Base-by-base conservation (phyloP, 2,888 invertebrate species). In the Steinernema hermaphroditum region DNA sequence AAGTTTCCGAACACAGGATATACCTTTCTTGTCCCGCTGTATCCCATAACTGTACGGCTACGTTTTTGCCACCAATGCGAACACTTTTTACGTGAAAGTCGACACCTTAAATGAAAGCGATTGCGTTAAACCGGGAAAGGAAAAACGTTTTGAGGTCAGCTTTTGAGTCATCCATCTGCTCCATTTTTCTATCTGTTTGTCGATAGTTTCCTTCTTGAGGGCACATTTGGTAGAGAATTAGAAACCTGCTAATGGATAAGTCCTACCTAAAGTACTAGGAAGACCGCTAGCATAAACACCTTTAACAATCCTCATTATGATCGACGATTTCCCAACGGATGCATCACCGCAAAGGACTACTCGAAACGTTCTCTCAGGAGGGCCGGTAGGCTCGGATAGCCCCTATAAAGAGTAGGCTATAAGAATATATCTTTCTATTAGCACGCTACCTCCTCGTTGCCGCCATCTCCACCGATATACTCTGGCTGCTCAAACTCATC, bases 301-400 rank as follows among this genome's bases (percentile, higher is more conserved):
- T 83, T 90, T 90, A 82, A 90, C 89, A 49, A 91, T 88, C 37
- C 90, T 85, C 86, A 90, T 88, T 72, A 91, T 90, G 79, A 91
- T 90, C 74, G 90, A 90, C 8, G 90, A 90, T 85, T 91, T 91
- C 8, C 91, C 91, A 0, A 91, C 91, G 1, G 90, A 90, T 0
- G 91, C 90, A 82, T 91, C 91, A 0, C 91, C 90, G 16, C 90
- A 90, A 78, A 91, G 88, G 8, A 91, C 90, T 1, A 91, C 89
- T 82, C 90, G 90, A 84, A 90, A 91, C 71, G 90, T 90, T 57
- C 91, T 83, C 73, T 91, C 90, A 2, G 90, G 90, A n/a, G 87
- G 77, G 27, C 74, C 80, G 37, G 50, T 72, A 14, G 74, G 73
- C 32, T 75, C 76, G 54, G 62, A 43, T 12, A 75, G 43, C 1